phyloP scores from a whole-genome alignment of 2,113 vertebrate species.

The Dicerorhinus sumatrensis region DNA sequence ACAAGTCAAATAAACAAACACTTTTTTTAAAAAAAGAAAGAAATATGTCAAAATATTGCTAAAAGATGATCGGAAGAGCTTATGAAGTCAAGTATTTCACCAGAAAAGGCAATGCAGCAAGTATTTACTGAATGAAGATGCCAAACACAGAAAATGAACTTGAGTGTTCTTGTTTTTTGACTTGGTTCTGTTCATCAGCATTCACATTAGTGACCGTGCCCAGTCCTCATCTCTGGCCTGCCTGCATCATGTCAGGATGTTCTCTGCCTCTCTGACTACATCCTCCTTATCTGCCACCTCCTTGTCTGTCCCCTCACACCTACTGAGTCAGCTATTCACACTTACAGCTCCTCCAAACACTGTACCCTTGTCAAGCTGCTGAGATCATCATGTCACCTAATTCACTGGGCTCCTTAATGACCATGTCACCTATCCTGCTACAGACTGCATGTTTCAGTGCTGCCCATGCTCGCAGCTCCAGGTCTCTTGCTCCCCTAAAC shows the following conservation, averaged over 20 bases:
- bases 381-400: background rate
- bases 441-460: background rate
- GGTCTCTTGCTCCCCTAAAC: background rate
- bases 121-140: background rate
- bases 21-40: background rate
- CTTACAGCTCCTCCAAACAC: background rate
- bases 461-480: fast-evolving
- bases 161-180: background rate
- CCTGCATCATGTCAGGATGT: background rate
- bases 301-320: background rate
- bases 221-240: background rate
- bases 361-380: background rate
- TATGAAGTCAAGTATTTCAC: background rate
- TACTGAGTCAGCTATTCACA: conserved; percentile 17
- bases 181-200: background rate
- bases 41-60: background rate
- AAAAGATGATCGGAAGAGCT: conserved; percentile 20
- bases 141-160: background rate
- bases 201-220: background rate
- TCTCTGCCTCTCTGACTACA: conserved; percentile 10
- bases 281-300: background rate
- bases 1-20: background rate
- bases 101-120: background rate
- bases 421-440: background rate
- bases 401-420: background rate